Conservation (phyloP, 1,140 invertebrate species). For the Polypedilum vanderplanki region DNA sequence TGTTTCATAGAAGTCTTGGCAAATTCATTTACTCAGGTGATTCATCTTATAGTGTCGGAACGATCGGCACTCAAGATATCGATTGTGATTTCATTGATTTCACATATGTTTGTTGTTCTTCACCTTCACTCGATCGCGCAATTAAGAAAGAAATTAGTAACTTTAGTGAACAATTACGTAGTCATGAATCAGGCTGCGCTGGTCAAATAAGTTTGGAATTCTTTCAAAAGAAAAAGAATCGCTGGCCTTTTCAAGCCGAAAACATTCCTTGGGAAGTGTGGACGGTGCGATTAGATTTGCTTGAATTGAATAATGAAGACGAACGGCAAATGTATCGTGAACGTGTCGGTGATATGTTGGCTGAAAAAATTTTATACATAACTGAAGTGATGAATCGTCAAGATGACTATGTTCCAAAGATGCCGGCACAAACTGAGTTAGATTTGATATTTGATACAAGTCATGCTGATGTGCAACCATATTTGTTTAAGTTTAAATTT, state of each 20-base stretch:
- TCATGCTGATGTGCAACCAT: constrained; percentile 89
- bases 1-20: constrained; percentile 89
- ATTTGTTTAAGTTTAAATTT: constrained; percentile 83
- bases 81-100: constrained; percentile 97
- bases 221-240: constrained; percentile 81
- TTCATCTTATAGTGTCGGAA: constrained; percentile 89
- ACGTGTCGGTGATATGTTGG: constrained; percentile 82
- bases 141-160: constrained; percentile 74
- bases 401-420: constrained; percentile 85
- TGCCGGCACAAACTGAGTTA: constrained; percentile 84
- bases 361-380: constrained; percentile 89
- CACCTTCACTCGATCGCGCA: constrained; percentile 62
- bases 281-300: constrained; percentile 84
- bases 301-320: constrained; percentile 77
- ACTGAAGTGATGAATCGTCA: constrained; percentile 91
- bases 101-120: constrained; percentile 92
- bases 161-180: constrained; percentile 79
- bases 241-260: constrained; percentile 82
- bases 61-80: constrained; percentile 89
- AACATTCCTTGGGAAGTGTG: constrained; percentile 96
- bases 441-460: constrained; percentile 92
- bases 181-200: constrained; percentile 59
- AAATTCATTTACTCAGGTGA: constrained; percentile 94
- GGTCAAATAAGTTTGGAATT: constrained; percentile 93
- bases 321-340: constrained; percentile 81